Percentiles rank a stretch among this genome's conserved stretches.
phyloP scores from a whole-genome alignment of 2,113 vertebrate species.

The Diadophis punctatus region DNA sequence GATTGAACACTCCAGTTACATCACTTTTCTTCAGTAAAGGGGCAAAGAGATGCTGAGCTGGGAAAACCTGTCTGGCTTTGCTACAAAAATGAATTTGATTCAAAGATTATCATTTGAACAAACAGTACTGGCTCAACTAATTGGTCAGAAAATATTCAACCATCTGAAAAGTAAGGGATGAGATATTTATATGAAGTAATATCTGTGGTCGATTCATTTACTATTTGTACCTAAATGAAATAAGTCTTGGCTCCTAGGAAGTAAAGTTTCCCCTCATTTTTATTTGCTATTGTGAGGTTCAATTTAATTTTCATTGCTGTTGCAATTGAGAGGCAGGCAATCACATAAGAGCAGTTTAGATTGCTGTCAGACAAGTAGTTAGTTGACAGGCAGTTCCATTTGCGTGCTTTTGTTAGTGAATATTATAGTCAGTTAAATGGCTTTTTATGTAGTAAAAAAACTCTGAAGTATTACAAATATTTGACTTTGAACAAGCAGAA shows the following conservation, averaged over 20 bases:
- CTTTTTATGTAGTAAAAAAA: neutral
- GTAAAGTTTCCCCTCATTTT: too few relatives aligned
- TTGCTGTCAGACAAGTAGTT: neutral
- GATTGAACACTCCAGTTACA: neutral
- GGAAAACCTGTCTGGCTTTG: neutral
- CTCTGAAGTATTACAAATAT: neutral
- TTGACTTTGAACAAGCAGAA: neutral
- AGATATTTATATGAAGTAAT: neutral
- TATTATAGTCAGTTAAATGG: neutral
- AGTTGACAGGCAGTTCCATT: neutral
- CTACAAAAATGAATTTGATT: neutral
- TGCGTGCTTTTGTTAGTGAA: neutral
- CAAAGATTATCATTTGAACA: neutral
- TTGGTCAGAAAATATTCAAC: neutral
- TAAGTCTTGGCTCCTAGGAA: neutral
- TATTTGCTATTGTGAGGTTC: neutral
- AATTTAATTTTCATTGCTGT: neutral
- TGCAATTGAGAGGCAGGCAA: neutral
- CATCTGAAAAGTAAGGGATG: neutral
- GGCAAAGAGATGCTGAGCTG: neutral
- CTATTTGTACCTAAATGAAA: neutral
- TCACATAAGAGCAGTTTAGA: neutral
- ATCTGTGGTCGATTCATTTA: neutral
- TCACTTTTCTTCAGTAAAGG: neutral
- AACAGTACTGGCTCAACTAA: neutral